Percentiles rank a stretch among this genome's conserved stretches.
Evolutionary conservation across 2,888 invertebrate genomes (phyloP).

Genomic region (Acanthosepion lycidas): DNA sequence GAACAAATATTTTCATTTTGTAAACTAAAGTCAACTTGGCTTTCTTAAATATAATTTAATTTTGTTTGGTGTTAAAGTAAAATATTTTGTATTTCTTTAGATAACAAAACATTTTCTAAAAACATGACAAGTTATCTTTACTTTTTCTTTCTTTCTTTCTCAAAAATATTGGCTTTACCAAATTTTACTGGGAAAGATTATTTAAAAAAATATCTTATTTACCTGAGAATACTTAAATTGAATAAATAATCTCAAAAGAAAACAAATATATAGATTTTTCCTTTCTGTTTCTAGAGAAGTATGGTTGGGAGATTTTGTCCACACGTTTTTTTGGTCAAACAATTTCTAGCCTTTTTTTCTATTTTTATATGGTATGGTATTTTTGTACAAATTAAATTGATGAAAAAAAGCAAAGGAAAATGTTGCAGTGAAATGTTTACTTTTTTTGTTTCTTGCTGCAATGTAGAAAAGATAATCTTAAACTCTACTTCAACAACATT

Average conservation of each 20-base stretch:
- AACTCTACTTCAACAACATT: too few relatives aligned
- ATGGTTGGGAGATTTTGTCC: background rate
- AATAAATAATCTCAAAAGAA: background rate
- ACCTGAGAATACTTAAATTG: background rate
- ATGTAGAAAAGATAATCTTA: too few relatives aligned
- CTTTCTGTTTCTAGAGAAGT: background rate
- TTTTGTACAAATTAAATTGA: background rate
- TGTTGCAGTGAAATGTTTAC: background rate
- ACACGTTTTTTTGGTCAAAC: background rate
- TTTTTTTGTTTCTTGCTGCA: background rate
- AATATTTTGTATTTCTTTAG: too few relatives aligned
- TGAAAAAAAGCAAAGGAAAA: background rate
- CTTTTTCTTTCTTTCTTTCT: background rate
- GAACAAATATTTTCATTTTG: too few relatives aligned
- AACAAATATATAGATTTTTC: background rate
- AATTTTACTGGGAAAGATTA: background rate
- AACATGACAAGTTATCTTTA: too few relatives aligned
- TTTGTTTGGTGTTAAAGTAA: too few relatives aligned
- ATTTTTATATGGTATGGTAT: slow-evolving; percentile 33
- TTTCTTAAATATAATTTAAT: too few relatives aligned
- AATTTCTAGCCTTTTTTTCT: slow-evolving; percentile 2
- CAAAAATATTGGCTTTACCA: background rate
- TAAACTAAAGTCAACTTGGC: too few relatives aligned
- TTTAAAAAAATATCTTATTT: background rate
- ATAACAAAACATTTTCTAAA: too few relatives aligned